phyloP scores from a whole-genome alignment of 2,113 vertebrate genomes.

The Anas platyrhynchos region DNA sequence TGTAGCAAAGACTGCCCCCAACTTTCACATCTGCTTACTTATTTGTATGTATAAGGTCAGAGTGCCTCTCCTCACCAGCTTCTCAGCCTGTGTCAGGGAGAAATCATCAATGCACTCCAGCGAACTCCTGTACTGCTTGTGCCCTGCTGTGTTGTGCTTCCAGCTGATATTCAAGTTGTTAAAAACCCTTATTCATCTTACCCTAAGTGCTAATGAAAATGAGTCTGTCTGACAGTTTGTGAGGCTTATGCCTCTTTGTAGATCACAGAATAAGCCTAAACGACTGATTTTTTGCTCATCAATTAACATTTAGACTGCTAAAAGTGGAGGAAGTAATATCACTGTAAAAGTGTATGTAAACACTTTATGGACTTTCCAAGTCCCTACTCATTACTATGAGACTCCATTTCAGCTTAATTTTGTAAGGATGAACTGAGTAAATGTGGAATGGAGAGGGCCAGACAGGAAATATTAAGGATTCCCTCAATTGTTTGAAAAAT shows the following conservation, averaged over 20 bases:
- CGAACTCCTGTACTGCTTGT: not conserved
- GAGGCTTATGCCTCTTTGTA: not conserved
- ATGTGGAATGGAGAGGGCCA: not conserved
- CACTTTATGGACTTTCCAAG: not conserved
- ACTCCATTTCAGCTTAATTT: not conserved
- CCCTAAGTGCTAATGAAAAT: not conserved
- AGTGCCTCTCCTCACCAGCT: not conserved
- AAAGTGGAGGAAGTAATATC: not conserved
- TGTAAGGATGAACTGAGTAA: not conserved
- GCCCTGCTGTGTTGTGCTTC: not conserved
- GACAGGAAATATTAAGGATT: not conserved
- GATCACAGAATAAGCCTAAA: not conserved
- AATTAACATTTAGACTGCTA: accelerated
- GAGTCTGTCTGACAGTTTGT: not conserved
- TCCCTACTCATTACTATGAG: not conserved
- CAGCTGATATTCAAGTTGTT: not conserved
- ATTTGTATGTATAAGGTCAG: not conserved
- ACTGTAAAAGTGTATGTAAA: not conserved
- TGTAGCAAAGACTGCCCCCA: not conserved
- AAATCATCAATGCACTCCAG: not conserved
- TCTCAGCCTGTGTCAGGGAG: not conserved
- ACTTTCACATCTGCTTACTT: not conserved
- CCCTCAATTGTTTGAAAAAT: not conserved
- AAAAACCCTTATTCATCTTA: not conserved
- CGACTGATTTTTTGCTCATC: not conserved